A percentile compares a stretch with the other conserved stretches of the same genome.
Evolutionary conservation across 2,797 vertebrate genomes (phyloP).

Genomic region (Heterohyrax brucei): DNA sequence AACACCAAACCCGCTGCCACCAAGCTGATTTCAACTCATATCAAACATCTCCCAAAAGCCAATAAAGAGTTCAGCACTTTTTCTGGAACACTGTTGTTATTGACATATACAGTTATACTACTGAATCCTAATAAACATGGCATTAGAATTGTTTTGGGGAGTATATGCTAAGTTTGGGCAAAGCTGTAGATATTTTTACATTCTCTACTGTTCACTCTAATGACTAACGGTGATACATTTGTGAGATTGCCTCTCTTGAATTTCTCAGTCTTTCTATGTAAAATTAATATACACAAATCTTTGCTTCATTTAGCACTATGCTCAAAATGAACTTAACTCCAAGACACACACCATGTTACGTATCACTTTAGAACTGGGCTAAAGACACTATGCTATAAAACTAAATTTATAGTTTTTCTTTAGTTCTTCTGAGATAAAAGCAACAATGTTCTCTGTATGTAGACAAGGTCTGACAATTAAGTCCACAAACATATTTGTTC

Average conservation of each 20-base stretch:
- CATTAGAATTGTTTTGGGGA: background rate
- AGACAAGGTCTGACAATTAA: too few species aligned
- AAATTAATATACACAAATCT: conserved; percentile 37
- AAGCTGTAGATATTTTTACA: background rate
- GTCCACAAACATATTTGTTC: too few species aligned
- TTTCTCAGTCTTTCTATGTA: background rate
- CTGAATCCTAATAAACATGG: background rate
- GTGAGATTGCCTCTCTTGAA: background rate
- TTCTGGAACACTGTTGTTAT: background rate
- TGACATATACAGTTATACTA: conserved; percentile 32
- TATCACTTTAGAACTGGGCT: conserved; percentile 24
- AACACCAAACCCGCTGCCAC: background rate
- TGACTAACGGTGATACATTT: background rate
- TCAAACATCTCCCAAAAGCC: background rate
- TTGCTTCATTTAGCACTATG: conserved; percentile 36
- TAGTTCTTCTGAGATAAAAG: background rate
- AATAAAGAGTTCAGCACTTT: conserved; percentile 29
- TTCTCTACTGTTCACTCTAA: background rate
- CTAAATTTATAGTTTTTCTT: conserved; percentile 43
- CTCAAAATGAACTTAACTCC: conserved; percentile 33
- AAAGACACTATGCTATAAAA: conserved; percentile 13
- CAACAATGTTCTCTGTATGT: background rate
- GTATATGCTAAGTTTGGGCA: background rate
- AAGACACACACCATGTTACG: background rate
- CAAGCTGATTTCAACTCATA: background rate